Conservation (phyloP, 2,888 invertebrate species). For the Siphlonurus alternatus region DNA sequence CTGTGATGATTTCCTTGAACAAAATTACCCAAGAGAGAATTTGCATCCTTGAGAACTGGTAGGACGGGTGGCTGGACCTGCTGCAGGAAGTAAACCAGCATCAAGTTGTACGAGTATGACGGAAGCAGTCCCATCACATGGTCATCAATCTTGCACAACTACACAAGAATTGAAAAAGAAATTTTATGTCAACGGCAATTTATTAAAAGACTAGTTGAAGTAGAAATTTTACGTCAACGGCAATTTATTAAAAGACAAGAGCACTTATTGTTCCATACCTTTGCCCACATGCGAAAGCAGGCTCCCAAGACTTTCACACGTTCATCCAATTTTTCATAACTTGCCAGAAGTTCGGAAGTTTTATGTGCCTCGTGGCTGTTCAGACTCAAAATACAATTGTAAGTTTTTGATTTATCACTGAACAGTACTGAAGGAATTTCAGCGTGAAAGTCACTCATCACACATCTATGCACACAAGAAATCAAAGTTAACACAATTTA, state of each 20-base stretch:
- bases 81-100: constrained; percentile 34
- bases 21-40: not conserved
- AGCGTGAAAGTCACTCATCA: constrained; percentile 23
- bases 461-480: no score
- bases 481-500: no score
- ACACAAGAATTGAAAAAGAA: not conserved
- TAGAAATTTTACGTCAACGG: constrained; percentile 3
- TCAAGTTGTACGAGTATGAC: constrained; percentile 28
- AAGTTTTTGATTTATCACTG: constrained; percentile 17
- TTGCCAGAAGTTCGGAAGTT: constrained; percentile 18
- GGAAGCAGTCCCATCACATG: constrained; percentile 30
- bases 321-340: constrained; percentile 20
- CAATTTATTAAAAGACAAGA: not conserved
- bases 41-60: constrained; percentile 20
- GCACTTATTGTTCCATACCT: constrained; percentile 19
- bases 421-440: constrained; percentile 24
- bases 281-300: constrained; percentile 26
- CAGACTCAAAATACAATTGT: constrained; percentile 22
- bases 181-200: constrained; percentile 6
- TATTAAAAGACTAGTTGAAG: not conserved
- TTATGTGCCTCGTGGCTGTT: constrained; percentile 21
- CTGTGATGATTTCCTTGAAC: no score
- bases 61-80: constrained; percentile 28
- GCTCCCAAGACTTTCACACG: constrained; percentile 21
- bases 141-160: constrained; percentile 27